phyloP scores from a whole-genome alignment of 2,797 vertebrate species.

The Champsocephalus gunnari region DNA sequence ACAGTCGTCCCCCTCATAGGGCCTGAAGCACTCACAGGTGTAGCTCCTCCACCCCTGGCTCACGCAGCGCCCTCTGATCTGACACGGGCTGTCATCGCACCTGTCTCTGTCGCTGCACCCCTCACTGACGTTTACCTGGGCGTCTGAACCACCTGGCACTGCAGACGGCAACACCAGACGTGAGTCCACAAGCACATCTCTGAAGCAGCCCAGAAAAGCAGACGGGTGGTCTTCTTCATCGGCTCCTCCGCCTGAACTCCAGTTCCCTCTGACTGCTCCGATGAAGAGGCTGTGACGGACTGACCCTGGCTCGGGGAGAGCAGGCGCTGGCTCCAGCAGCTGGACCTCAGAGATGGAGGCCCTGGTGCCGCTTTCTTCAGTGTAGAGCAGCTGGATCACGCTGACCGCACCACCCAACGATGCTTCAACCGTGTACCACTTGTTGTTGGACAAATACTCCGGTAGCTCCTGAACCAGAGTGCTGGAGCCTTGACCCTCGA shows the following conservation, averaged over 20 bases:
- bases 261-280: conserved; percentile 76
- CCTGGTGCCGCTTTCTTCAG: conserved; percentile 77
- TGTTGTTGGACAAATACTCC: conserved; percentile 83
- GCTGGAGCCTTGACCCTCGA: conserved; percentile 69
- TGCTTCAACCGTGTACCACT: conserved; percentile 91
- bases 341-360: conserved; percentile 54
- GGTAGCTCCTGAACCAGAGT: conserved; percentile 77
- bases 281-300: conserved; percentile 84
- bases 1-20: conserved; percentile 86
- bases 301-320: conserved; percentile 64
- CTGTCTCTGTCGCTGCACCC: conserved; percentile 88
- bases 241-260: conserved; percentile 28
- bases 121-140: conserved; percentile 83
- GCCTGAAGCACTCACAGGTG: conserved; percentile 90
- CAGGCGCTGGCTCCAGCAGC: conserved; percentile 51
- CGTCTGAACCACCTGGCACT: conserved; percentile 46
- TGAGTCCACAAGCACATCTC: conserved; percentile 88
- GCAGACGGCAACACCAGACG: conserved; percentile 79
- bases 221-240: conserved; percentile 57
- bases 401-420: conserved; percentile 82
- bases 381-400: conserved; percentile 84
- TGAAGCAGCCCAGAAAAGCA: conserved; percentile 92
- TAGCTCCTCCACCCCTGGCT: conserved; percentile 89
- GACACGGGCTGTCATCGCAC: conserved; percentile 89
- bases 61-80: conserved; percentile 89